Base-by-base conservation (phyloP, 2,888 invertebrate genomes). In the Oscheius myriophilus region DNA sequence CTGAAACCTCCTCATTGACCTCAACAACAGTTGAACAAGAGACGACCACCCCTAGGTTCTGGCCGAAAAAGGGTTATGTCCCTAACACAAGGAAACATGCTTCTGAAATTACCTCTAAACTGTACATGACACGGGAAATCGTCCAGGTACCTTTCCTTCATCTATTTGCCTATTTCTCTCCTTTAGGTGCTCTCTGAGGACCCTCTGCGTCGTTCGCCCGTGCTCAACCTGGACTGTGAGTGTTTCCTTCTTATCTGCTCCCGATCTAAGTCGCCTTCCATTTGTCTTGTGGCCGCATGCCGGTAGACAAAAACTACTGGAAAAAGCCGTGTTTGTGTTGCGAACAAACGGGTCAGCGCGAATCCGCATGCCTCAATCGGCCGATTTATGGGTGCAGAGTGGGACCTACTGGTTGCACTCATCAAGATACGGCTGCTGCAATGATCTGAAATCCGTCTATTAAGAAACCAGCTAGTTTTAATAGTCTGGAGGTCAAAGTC, bases 51-150 rank as follows among this genome's bases (percentile, higher is more conserved):
- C 46, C 61, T 4, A 49, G n/a, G 2, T 74, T 67, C 43, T 79
- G 77, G 77, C 74, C 73, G 2, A 71, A 73, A 45, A 72, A 69
- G 12, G 71, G 76, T 14, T 80, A 75, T 55, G 70, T 80, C 16
- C 79, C 79, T 2, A 80, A 80, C 45, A 72, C 79, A 1, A 43
- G 75, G 25, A 71, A 80, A 55, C 80, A 80, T 25, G 80, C 80
- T 2, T 72, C 73, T 0, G 80, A 80, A 33, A 80, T 80, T 12
- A 80, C 80, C 16, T 69, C 75, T 46, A 72, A 78, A 41, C 62
- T 80, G 1, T 80, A 80, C 52, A 72, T 80, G 72, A 80, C 80
- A 0, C 70, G 76, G 52, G 72, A 75, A 57, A 77, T 73, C 59
- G 67, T 75, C n/a, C n/a, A n/a, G n/a, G n/a, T n/a, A n/a, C n/a